Evolutionary conservation across 2,888 invertebrate genomes (phyloP), one percentile per base, ranked within the genome.

Genomic region (Bellardia bayeri): DNA sequence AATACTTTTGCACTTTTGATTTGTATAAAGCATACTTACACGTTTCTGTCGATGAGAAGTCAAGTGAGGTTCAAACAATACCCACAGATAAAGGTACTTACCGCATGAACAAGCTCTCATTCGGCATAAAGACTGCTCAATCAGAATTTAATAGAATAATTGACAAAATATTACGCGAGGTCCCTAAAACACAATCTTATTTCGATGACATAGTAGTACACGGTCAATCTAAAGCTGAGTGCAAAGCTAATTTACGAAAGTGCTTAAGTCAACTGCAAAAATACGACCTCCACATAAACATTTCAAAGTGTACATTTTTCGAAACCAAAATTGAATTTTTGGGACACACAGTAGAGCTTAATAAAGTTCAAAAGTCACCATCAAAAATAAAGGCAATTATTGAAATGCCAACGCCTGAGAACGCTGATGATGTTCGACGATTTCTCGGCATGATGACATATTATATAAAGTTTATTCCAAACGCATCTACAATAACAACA

Each of bases 131-230:
- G 1, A 23, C 23, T 23, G 85, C 79, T 9, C 82, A 74, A 30
- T 37, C 69, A 3, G 83, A 23, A 23, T 23, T 23, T 23, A 23
- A 23, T 23, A 23, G 23, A 23, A 23, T n/a, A 81, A 58, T 86
- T n/a, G 85, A 87, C 11, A 83, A 87, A 83, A 85, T 88, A 11
- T n/a, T 85, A 16, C 75, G 79, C 9, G 79, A 85, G 30, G 80
- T 86, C 45, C 68, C 84, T 40, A 84, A 83, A 40, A 81, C 85
- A 16, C 74, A 76, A 51, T 76, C 82, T 42, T 88, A 89, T 54
- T 89, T 89, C 45, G 87, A 89, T 72, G 89, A 88, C 49, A 87
- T 89, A n/a, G 87, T 85, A 16, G 82, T 89, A 14, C 82, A 85
- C 37, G 80, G 83, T 14, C 23, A 56, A n/a, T 64, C 79, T 33